Evolutionary conservation across 2,113 vertebrate species (phyloP), one percentile per base, ranked within the genome.

Genomic region (Oreotrochilus melanogaster): DNA sequence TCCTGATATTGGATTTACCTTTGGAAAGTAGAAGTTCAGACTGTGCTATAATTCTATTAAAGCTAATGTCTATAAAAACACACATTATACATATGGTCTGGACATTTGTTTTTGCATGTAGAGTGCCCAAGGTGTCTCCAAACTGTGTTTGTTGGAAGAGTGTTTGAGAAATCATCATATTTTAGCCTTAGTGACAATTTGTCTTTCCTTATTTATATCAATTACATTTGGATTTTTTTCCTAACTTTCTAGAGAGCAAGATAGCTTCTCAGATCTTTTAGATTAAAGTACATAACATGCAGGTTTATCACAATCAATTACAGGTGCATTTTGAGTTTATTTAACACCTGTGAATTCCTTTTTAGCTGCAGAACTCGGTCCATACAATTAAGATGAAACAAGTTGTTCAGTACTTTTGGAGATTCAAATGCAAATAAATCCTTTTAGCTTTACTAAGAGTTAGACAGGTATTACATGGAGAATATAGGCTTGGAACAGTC

Each of bases 1-100:
- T 3, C n/a, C 1, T 45, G 6, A 18, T 51, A 76, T 50, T 33
- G 19, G 6, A 45, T 70, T 90, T 91, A 50, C 42, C 18, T 80
- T 70, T 6, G 4, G 23, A 78, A 94, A 37, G 5, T 5, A 6
- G 13, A 66, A 28, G 5, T 45, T 90, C 8, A 2, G 8, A 58
- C 7, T 9, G 5, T 57, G 10, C 33, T 45, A 25, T 42, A 69
- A 57, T 50, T 21, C 15, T 62, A 12, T 37, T 53, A 76, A 56
- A 25, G 8, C 4, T n/a, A 18, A 37, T 12, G 4, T 50, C 33
- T 73, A 21, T 45, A n/a, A 75, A 81, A 88, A 71, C 16, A 61
- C 69, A 50, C 42, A 7, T 8, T 0, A 0, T 1, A 0, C 6
- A 16, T 24, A 28, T 2, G 2, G 9, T 43, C 7, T 54, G 33